Percentiles rank a stretch among this genome's conserved stretches.
These are phyloP conservation scores for Onychorhynchus coronatus DNA, from an alignment of 2,113 vertebrate genomes.

Conservation along the genomic window DNA sequence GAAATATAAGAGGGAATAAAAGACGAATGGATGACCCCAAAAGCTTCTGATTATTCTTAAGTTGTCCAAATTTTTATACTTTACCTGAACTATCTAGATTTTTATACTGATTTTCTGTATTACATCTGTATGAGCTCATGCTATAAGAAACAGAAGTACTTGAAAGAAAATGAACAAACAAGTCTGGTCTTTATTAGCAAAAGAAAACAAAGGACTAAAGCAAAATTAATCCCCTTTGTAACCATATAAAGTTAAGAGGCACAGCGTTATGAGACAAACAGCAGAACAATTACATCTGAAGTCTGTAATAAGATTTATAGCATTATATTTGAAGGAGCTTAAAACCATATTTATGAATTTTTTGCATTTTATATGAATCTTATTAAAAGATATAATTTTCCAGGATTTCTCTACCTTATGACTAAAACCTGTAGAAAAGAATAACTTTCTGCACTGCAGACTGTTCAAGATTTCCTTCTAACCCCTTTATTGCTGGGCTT, in stretches of 20 bases:
- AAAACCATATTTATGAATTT: slow-evolving; percentile 44
- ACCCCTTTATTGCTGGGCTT: background rate
- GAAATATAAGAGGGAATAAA: background rate
- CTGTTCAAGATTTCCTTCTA: background rate
- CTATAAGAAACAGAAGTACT: slow-evolving; percentile 64
- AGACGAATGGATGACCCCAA: background rate
- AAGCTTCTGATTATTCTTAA: background rate
- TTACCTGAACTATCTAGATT: slow-evolving; percentile 24
- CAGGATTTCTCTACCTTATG: background rate
- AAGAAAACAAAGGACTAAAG: slow-evolving; percentile 68
- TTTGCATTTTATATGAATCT: slow-evolving; percentile 37
- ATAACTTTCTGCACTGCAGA: background rate
- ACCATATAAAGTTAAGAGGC: slow-evolving; percentile 63
- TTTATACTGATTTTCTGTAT: slow-evolving; percentile 3
- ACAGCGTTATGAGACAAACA: slow-evolving; percentile 52
- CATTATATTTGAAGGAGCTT: slow-evolving; percentile 31
- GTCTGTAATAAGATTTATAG: slow-evolving; percentile 52
- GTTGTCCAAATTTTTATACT: slow-evolving; percentile 1
- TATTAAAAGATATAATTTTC: background rate
- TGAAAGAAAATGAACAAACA: slow-evolving; percentile 65
- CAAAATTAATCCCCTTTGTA: slow-evolving; percentile 73
- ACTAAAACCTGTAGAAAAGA: background rate
- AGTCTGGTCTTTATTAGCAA: slow-evolving; percentile 69
- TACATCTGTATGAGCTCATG: slow-evolving; percentile 35
- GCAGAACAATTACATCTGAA: slow-evolving; percentile 64